Conservation (phyloP, 2,797 vertebrate genomes). For the Brotula barbata region DNA sequence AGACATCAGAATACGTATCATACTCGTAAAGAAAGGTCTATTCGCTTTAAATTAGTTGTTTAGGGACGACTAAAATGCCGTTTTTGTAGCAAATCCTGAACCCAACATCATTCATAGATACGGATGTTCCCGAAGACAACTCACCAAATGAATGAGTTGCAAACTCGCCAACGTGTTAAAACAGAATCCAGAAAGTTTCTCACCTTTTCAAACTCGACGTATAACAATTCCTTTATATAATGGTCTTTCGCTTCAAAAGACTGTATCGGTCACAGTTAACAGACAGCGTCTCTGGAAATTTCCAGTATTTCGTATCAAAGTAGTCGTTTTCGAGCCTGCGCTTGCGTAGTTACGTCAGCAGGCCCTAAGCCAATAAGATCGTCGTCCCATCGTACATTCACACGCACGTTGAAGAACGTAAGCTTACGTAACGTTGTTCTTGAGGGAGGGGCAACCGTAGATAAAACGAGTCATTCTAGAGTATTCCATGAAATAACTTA, state of each 20-base stretch:
- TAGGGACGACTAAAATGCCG: not conserved
- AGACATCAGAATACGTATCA: no score
- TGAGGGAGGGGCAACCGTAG: no score
- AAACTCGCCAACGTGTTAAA: accelerated
- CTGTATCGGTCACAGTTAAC: not conserved
- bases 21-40: no score
- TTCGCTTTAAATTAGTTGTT: not conserved
- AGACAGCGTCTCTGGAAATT: not conserved
- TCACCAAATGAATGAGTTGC: not conserved
- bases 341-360: no score
- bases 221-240: no score
- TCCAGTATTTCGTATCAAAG: not conserved
- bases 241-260: no score
- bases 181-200: constrained; percentile 14
- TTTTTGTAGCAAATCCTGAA: not conserved
- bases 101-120: not conserved
- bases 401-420: no score
- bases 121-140: not conserved
- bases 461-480: no score
- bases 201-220: constrained; percentile 17
- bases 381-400: no score
- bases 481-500: no score
- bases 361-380: constrained; percentile 23
- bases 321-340: not conserved
- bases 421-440: no score